Evolutionary conservation across 2,888 invertebrate genomes (phyloP).

Genomic region (Dynastes tityus): DNA sequence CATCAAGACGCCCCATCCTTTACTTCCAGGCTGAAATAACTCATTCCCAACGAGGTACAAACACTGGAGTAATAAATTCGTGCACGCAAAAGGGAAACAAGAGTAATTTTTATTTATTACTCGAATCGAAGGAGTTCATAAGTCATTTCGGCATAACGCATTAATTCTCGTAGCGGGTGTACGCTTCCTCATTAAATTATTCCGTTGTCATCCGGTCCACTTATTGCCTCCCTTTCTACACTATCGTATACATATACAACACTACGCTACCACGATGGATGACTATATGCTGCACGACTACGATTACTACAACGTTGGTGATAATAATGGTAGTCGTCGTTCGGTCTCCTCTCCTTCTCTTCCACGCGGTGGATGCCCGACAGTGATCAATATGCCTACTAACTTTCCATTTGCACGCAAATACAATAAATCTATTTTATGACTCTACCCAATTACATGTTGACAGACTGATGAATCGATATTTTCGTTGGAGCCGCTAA

Average conservation of each 20-base stretch:
- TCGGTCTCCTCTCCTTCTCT: constrained; percentile 13
- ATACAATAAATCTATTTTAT: constrained; percentile 62
- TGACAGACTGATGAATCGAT: constrained; percentile 59
- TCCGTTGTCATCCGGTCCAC: constrained; percentile 49
- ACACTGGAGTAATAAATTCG: constrained; percentile 17
- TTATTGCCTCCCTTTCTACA: constrained; percentile 40
- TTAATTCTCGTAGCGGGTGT: constrained; percentile 21
- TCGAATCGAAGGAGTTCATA: constrained; percentile 33
- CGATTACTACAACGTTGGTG: constrained; percentile 1
- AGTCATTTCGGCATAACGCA: constrained; percentile 27
- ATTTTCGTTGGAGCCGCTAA: constrained; percentile 45
- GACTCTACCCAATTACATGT: constrained; percentile 61
- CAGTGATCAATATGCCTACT: constrained; percentile 60
- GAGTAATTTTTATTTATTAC: constrained; percentile 44
- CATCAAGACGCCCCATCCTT: constrained; percentile 1
- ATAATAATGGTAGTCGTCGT: constrained; percentile 6
- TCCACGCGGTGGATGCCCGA: constrained; percentile 43
- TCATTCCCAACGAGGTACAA: constrained; percentile 28
- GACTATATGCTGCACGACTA: constrained; percentile 8
- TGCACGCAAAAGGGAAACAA: constrained; percentile 10
- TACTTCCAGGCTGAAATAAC: constrained; percentile 3
- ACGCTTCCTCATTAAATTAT: constrained; percentile 47
- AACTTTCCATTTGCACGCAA: constrained; percentile 58
- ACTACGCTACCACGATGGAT: constrained; percentile 15
- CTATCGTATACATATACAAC: neutral